Evolutionary conservation across 2,113 vertebrate genomes (phyloP).

Genomic region (Oreotragus oreotragus): DNA sequence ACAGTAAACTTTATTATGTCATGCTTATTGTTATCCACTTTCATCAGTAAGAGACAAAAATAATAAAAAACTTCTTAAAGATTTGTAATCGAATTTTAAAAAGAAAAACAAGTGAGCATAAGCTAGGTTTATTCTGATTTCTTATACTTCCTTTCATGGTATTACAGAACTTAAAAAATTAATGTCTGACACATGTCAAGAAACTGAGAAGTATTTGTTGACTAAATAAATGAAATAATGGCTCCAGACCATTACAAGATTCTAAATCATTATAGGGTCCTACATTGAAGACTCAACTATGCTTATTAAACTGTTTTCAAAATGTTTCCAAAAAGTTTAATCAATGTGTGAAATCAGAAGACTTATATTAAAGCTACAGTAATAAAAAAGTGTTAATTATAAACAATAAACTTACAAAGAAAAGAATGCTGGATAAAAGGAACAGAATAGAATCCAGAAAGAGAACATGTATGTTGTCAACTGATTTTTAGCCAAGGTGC

Average conservation of each 20-base stretch:
- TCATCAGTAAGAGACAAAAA: background rate
- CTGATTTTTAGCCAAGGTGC: background rate
- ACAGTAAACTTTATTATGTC: background rate
- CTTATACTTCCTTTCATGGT: background rate
- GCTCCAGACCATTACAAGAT: background rate
- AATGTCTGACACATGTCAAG: background rate
- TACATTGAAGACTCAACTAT: background rate
- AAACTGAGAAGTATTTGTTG: background rate
- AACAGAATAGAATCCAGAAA: background rate
- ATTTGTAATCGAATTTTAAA: background rate
- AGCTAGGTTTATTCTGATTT: conserved; percentile 10
- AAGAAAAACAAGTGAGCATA: background rate
- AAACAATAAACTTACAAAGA: background rate
- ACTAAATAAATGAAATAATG: background rate
- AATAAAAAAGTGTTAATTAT: background rate
- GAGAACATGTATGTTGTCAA: background rate
- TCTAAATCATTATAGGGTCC: background rate
- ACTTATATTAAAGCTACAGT: background rate
- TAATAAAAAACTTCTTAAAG: background rate
- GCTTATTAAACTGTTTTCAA: background rate
- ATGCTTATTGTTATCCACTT: background rate
- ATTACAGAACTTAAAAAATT: background rate
- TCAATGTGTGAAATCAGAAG: background rate
- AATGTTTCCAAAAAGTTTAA: background rate
- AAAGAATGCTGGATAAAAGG: background rate